Base-by-base conservation (phyloP, 1,140 invertebrate species). In the Lamellibrachia luymesi region DNA sequence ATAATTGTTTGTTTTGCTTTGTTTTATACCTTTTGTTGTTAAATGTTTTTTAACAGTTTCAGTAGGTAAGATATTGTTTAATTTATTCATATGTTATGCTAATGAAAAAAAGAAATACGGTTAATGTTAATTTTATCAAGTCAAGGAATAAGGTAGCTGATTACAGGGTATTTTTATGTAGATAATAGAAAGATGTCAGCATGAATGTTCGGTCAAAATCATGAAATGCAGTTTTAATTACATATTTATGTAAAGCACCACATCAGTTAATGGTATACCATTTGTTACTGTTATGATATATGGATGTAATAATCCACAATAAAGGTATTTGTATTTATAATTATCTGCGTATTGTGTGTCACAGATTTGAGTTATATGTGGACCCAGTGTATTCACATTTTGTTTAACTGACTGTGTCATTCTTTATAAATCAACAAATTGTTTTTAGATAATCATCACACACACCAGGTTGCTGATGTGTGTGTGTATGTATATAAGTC, bases 201-300 rank as follows among this genome's bases (percentile, higher is more conserved):
- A 80, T 80, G 64, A 80, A 80, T 80, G 64, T 80, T 80, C 13
- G 4, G 64, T 80, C 64, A 80, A 17, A 80, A 80, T 80, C 64
- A 17, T 80, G 7, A 80, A 22, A 80, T 80, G 64, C 64, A 80
- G 64, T 22, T 80, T 80, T 80, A 80, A 22, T 80, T 0, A 80
- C 64, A 22, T 10, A 80, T 80, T 10, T 80, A 80, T 80, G 64
- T 0, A 22, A 80, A 80, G 64, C 64, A 17, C 7, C 64, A 22
- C 7, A 4, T 80, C 5, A 80, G 64, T 80, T 22, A 80, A 22
- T 80, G 17, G 2, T 80, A 22, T 80, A 80, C 64, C 64, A 80
- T 80, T 80, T 80, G 64, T 80, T 80, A 80, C 64, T 80, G 64
- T 80, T 80, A 80, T 80, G 25, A 80, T 80, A 80, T 80, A 80